Evolutionary conservation across 2,113 vertebrate species (phyloP).

Genomic region (Gallinago paraguaiae): DNA sequence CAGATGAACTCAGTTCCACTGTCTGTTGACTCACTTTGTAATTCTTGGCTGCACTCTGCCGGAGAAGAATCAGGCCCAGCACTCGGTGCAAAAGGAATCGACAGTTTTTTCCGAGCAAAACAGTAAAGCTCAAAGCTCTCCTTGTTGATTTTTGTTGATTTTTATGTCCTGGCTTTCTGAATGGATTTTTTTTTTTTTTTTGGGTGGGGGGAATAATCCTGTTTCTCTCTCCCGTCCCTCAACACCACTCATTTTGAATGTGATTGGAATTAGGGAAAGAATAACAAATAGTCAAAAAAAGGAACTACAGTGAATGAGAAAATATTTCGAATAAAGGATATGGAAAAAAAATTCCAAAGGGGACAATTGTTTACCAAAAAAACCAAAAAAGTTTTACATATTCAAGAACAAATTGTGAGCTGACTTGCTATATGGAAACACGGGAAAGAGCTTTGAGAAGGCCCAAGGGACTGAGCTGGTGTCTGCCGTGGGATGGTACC

Average conservation of each 20-base stretch:
- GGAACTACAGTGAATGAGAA: background rate
- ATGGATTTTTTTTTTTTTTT: background rate
- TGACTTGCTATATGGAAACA: background rate
- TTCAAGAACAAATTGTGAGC: background rate
- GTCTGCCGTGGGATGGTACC: background rate
- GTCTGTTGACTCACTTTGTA: constrained; percentile 49
- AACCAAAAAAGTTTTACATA: background rate
- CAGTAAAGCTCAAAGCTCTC: constrained; percentile 23
- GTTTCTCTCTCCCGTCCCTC: background rate
- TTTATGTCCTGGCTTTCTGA: constrained; percentile 17
- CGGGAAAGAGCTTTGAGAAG: background rate
- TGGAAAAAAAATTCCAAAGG: background rate
- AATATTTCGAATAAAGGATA: background rate
- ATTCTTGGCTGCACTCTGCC: constrained; percentile 59
- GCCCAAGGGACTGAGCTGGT: background rate
- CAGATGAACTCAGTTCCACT: constrained; percentile 48
- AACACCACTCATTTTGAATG: background rate
- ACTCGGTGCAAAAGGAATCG: background rate
- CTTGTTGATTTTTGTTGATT: constrained; percentile 32
- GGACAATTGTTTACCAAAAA: background rate
- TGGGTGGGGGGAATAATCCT: background rate
- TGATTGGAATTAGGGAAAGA: background rate
- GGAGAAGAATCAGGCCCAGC: constrained; percentile 46
- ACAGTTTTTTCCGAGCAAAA: background rate
- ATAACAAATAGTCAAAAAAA: background rate